Evolutionary conservation across 2,888 invertebrate genomes (phyloP).

Genomic region (Polietes domitor): DNA sequence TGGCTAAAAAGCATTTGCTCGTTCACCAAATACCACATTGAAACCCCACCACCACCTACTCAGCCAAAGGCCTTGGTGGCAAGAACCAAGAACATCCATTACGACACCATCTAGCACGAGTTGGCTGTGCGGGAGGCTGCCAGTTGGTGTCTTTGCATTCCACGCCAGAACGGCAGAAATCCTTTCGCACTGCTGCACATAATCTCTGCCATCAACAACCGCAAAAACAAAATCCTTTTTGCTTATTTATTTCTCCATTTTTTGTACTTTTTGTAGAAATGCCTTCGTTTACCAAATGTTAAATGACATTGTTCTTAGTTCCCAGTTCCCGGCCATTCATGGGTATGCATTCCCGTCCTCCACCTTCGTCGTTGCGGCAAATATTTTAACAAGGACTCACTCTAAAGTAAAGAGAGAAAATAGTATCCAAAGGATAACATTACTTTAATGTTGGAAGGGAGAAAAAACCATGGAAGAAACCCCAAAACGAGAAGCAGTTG

Average conservation of each 20-base stretch:
- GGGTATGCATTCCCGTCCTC: constrained; percentile 39
- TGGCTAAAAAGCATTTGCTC: constrained; percentile 60
- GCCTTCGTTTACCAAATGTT: constrained; percentile 45
- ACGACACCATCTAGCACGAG: constrained; percentile 32
- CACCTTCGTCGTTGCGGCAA: constrained; percentile 30
- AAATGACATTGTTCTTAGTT: constrained; percentile 43
- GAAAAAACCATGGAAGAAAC: constrained; percentile 41
- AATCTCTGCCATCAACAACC: constrained; percentile 71
- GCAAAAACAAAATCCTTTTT: constrained; percentile 69
- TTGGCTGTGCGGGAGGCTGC: not conserved
- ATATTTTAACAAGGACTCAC: constrained; percentile 64
- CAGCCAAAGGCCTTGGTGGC: too few species aligned
- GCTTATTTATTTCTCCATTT: constrained; percentile 65
- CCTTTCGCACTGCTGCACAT: constrained; percentile 70
- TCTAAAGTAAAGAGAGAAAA: constrained; percentile 27
- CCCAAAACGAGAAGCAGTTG: constrained; percentile 3
- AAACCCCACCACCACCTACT: constrained; percentile 3
- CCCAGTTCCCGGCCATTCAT: not conserved
- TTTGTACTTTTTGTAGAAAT: constrained; percentile 27
- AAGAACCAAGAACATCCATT: constrained; percentile 42
- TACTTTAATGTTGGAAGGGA: constrained; percentile 50
- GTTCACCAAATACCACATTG: constrained; percentile 41
- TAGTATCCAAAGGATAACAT: constrained; percentile 46
- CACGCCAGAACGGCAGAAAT: constrained; percentile 50
- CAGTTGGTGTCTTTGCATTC: not conserved